Conservation (phyloP, 1,140 invertebrate genomes). For the Archivesica marissinica region DNA sequence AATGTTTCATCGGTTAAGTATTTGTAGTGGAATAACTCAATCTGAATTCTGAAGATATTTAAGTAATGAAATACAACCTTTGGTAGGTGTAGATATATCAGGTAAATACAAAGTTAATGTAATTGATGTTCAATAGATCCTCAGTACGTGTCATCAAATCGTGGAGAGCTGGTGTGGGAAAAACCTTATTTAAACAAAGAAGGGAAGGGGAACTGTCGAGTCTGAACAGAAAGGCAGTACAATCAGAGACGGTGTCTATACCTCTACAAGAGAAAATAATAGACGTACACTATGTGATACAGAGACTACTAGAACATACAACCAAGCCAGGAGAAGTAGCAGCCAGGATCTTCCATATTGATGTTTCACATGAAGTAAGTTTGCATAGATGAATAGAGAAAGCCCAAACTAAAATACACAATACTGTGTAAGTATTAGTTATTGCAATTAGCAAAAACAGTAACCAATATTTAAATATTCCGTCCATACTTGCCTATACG, state of each 20-base stretch:
- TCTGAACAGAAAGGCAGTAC: not conserved
- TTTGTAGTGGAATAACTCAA: not conserved
- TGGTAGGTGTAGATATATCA: not conserved
- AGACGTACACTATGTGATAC: conserved; percentile 60
- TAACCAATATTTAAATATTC: too few relatives aligned
- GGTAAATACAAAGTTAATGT: not conserved
- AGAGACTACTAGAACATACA: conserved; percentile 67
- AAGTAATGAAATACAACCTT: too few relatives aligned
- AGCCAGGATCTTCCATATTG: conserved; percentile 77
- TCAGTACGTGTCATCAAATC: conserved; percentile 77
- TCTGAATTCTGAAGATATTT: not conserved
- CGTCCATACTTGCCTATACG: too few relatives aligned
- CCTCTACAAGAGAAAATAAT: conserved; percentile 73
- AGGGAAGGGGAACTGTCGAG: conserved; percentile 27
- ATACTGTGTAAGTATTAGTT: too few relatives aligned
- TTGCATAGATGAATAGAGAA: too few relatives aligned
- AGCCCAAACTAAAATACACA: too few relatives aligned
- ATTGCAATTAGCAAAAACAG: too few relatives aligned
- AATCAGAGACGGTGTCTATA: conserved; percentile 62
- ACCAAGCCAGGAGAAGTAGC: conserved; percentile 51
- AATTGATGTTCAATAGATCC: conserved; percentile 33
- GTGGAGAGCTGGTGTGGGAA: conserved; percentile 77
- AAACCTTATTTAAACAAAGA: conserved; percentile 75
- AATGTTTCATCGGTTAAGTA: not conserved
- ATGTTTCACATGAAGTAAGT: conserved; percentile 78